A percentile compares a stretch with the other conserved stretches of the same genome.
phyloP scores from a whole-genome alignment of 2,797 vertebrate species.

The Pipistrellus pipistrellus region DNA sequence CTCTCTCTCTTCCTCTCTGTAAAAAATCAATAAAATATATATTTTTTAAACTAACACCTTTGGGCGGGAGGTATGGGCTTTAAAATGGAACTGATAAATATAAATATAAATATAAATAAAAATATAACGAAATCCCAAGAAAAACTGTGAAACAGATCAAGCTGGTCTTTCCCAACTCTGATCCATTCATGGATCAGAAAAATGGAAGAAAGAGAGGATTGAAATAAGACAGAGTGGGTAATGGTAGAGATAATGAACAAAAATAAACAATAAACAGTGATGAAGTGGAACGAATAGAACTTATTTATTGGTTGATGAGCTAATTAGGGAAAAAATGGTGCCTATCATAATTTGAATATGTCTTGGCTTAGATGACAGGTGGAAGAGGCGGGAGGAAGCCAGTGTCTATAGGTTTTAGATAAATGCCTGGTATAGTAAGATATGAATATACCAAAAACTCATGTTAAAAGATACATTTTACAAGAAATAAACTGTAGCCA shows the following conservation, averaged over 20 bases:
- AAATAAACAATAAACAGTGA: not conserved
- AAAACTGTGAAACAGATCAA: not conserved
- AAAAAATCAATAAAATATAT: not conserved
- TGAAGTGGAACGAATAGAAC: not conserved
- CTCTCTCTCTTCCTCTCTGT: too few relatives aligned
- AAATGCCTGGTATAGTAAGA: not conserved
- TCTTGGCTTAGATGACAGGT: not conserved
- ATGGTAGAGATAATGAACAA: not conserved
- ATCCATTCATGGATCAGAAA: not conserved
- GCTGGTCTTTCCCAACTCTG: not conserved
- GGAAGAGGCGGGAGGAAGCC: too few relatives aligned
- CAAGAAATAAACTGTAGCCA: not conserved
- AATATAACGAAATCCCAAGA: not conserved
- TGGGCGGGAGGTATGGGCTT: accelerated
- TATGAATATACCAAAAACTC: not conserved
- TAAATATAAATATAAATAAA: too few relatives aligned
- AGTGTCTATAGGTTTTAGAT: not conserved
- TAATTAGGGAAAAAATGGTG: not conserved
- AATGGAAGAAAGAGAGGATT: not conserved
- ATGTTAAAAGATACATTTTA: not conserved
- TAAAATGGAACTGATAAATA: not conserved
- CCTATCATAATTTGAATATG: not conserved
- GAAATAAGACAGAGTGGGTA: not conserved
- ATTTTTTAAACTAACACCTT: not conserved
- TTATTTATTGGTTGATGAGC: not conserved